These are phyloP conservation scores for Dione juno DNA, from an alignment of 2,888 invertebrate species.

Conservation along the genomic window DNA sequence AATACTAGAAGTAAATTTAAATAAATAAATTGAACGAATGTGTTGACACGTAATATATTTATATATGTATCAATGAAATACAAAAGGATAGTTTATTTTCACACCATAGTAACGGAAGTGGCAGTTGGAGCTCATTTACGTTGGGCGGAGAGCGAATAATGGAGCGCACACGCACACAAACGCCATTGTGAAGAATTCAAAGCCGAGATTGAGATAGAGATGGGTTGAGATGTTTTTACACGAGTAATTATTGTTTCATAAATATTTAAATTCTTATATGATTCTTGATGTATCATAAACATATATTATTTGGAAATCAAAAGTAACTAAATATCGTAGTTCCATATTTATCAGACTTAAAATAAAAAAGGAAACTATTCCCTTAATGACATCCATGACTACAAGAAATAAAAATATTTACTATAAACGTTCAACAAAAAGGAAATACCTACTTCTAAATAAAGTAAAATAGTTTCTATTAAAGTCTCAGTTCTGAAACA, in stretches of 20 bases:
- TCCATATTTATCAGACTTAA: no score
- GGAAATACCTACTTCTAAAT: background rate
- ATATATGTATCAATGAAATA: constrained; percentile 19
- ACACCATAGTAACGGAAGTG: constrained; percentile 47
- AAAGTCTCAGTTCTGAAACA: constrained; percentile 4
- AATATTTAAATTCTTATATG: background rate
- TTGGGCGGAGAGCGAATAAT: constrained; percentile 58
- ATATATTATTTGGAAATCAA: no score
- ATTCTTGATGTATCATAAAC: background rate
- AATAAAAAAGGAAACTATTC: background rate
- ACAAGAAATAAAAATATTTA: background rate
- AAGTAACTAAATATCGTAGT: background rate
- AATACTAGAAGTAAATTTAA: no score
- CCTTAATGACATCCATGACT: background rate
- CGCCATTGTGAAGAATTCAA: constrained; percentile 52
- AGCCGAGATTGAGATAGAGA: constrained; percentile 34
- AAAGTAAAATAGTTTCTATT: background rate
- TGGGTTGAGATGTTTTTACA: constrained; percentile 10
- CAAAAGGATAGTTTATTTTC: constrained; percentile 45
- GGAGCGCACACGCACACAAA: constrained; percentile 56
- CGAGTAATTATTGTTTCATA: background rate
- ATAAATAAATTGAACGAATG: background rate
- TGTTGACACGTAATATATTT: background rate
- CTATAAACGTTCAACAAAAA: background rate
- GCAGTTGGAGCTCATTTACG: constrained; percentile 48